phyloP scores from a whole-genome alignment of 2,113 vertebrate species.

The Oreocharis arfaki region DNA sequence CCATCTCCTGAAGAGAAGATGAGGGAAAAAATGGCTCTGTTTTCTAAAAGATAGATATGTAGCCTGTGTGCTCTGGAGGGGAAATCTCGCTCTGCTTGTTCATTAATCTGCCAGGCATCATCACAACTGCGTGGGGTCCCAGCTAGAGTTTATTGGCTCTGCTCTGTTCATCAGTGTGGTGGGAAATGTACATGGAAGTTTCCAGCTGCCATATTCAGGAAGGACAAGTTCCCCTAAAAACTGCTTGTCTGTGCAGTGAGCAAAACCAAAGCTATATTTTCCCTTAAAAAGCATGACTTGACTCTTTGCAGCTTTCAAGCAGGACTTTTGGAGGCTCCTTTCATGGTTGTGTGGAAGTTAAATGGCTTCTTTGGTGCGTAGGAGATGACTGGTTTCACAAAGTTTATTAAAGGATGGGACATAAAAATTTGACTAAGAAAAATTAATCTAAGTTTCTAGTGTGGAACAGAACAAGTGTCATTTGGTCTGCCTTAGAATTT shows the following conservation, averaged over 20 bases:
- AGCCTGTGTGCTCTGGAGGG: rapidly evolving
- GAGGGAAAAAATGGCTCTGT: neutral
- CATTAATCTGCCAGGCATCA: neutral
- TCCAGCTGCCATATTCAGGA: neutral
- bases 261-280: neutral
- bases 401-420: neutral
- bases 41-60: neutral
- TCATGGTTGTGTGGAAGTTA: neutral
- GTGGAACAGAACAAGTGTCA: neutral
- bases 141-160: neutral
- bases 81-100: neutral
- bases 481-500: neutral
- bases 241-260: neutral
- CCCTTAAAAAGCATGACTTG: neutral
- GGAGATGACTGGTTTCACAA: neutral
- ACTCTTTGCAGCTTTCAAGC: neutral
- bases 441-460: neutral
- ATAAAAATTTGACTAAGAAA: neutral
- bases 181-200: neutral
- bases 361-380: neutral
- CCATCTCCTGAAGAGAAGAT: neutral
- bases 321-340: neutral
- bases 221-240: neutral
- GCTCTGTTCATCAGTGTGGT: neutral
- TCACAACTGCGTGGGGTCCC: neutral